Evolutionary conservation across 1,140 invertebrate species (phyloP).

Genomic region (Caenorhabditis briggsae): DNA sequence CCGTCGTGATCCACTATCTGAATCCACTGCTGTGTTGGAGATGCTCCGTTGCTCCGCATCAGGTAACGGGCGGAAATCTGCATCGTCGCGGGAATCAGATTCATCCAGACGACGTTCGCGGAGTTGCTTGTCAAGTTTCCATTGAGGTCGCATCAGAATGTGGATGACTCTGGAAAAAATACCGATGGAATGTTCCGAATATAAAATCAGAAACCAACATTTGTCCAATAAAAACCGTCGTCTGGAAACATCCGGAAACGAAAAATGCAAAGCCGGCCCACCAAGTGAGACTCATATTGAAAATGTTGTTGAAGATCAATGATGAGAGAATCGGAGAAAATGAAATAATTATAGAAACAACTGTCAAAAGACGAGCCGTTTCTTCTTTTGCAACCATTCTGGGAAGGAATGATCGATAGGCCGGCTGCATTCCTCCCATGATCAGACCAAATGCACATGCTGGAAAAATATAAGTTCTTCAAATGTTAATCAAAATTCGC

Average conservation of each 20-base stretch:
- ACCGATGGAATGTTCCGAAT: neutral
- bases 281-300: slow-evolving; percentile 56
- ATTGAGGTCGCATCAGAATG: slow-evolving; percentile 48
- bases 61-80: neutral
- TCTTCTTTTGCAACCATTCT: slow-evolving; percentile 68
- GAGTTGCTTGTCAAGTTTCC: slow-evolving; percentile 39
- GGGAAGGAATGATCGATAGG: slow-evolving; percentile 66
- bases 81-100: neutral
- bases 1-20: slow-evolving; percentile 1
- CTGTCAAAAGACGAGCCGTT: slow-evolving; percentile 63
- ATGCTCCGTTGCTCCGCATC: slow-evolving; percentile 54
- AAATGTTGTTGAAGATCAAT: slow-evolving; percentile 64
- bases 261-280: slow-evolving; percentile 67
- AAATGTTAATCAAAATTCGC: neutral
- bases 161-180: slow-evolving; percentile 28
- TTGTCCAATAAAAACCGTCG: slow-evolving; percentile 62
- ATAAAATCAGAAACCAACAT: slow-evolving; percentile 42
- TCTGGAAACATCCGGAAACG: slow-evolving; percentile 57
- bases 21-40: slow-evolving; percentile 63
- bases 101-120: slow-evolving; percentile 19
- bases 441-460: slow-evolving; percentile 55
- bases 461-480: neutral
- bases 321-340: slow-evolving; percentile 65
- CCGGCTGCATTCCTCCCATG: slow-evolving; percentile 60
- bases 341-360: slow-evolving; percentile 63